Evolutionary conservation across 2,113 vertebrate genomes (phyloP).

Genomic region (Amazona vittata): DNA sequence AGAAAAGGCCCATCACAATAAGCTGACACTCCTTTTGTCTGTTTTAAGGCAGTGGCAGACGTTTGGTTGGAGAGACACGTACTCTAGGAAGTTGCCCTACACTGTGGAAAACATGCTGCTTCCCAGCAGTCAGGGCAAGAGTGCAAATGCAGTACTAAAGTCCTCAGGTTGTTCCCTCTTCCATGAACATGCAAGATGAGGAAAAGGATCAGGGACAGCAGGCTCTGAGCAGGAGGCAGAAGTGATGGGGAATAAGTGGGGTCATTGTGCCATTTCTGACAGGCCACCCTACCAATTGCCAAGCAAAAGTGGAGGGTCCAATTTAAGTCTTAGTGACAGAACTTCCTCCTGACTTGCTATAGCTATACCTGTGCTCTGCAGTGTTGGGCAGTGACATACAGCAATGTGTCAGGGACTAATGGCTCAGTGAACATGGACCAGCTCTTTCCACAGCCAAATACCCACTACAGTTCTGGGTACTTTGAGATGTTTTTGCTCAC

Average conservation of each 20-base stretch:
- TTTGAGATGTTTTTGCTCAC: background rate
- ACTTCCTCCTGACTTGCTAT: background rate
- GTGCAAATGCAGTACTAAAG: background rate
- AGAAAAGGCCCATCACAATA: background rate
- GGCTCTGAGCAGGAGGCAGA: background rate
- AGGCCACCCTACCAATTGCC: background rate
- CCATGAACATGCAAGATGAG: background rate
- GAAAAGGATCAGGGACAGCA: background rate
- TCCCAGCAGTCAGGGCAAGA: background rate
- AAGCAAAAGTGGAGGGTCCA: background rate
- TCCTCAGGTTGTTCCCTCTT: background rate
- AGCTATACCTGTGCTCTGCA: background rate
- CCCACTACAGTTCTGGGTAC: background rate
- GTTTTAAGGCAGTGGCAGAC: background rate
- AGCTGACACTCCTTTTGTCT: background rate
- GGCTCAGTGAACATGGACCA: fast-evolving
- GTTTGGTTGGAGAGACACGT: background rate
- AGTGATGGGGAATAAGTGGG: background rate
- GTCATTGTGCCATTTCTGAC: background rate
- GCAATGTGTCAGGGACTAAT: background rate
- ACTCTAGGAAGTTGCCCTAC: background rate
- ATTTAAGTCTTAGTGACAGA: background rate
- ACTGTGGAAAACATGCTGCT: background rate
- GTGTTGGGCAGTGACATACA: background rate
- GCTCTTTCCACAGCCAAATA: background rate